phyloP scores from a whole-genome alignment of 2,888 invertebrate genomes.

The Creontiades dilutus region DNA sequence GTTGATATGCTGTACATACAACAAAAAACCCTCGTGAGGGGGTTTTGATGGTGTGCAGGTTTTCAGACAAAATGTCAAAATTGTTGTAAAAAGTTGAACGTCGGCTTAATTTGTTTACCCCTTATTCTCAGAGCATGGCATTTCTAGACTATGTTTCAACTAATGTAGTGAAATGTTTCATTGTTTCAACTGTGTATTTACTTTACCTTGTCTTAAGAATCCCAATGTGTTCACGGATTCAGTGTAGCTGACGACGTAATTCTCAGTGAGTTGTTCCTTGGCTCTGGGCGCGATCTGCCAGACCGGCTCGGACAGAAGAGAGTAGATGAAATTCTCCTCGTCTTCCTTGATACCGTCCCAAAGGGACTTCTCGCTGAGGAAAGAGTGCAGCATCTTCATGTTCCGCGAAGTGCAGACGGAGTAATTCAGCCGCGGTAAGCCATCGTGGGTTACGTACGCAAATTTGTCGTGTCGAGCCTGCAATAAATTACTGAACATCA shows the following conservation, averaged over 20 bases:
- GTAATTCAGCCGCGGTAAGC: constrained; percentile 88
- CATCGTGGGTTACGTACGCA: constrained; percentile 86
- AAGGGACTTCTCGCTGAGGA: constrained; percentile 88
- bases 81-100: too few relatives aligned
- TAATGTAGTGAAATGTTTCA: neutral
- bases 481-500: constrained; percentile 27
- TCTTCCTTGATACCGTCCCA: constrained; percentile 91
- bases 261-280: constrained; percentile 84
- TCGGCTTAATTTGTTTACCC: too few relatives aligned
- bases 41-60: too few relatives aligned
- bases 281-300: constrained; percentile 89
- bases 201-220: constrained; percentile 87
- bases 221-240: constrained; percentile 89
- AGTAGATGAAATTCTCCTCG: constrained; percentile 86
- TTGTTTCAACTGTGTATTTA: neutral
- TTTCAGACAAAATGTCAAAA: too few relatives aligned
- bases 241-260: constrained; percentile 88
- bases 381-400: constrained; percentile 88
- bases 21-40: too few relatives aligned
- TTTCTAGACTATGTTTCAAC: too few relatives aligned
- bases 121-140: too few relatives aligned
- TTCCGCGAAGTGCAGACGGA: constrained; percentile 90
- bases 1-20: too few relatives aligned
- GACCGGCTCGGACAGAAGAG: constrained; percentile 89
- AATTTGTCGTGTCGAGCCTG: constrained; percentile 88